These are phyloP conservation scores for Nemurella pictetii DNA, from an alignment of 2,888 invertebrate species.

Conservation along the genomic window DNA sequence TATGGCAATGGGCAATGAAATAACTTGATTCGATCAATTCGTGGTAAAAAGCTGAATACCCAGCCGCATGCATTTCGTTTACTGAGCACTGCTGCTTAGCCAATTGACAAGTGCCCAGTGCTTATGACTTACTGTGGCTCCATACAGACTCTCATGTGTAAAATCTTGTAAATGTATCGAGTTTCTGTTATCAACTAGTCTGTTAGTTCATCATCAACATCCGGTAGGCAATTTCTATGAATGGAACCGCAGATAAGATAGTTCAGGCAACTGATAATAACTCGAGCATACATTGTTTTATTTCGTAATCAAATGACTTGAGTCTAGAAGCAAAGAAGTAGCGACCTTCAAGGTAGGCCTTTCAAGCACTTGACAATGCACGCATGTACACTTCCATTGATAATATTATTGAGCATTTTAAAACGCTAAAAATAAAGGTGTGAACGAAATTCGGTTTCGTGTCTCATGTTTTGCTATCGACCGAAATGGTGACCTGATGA, in stretches of 20 bases:
- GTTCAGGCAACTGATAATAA: not conserved
- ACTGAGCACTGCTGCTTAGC: not conserved
- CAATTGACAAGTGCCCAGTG: not conserved
- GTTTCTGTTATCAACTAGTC: not conserved
- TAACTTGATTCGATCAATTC: no score
- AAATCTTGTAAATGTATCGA: not conserved
- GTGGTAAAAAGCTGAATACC: no score
- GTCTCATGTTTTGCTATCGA: not conserved
- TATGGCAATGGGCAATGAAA: no score
- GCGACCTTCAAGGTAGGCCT: not conserved
- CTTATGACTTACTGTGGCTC: not conserved
- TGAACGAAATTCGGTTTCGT: not conserved
- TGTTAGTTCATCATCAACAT: not conserved
- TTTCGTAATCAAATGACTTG: slow-evolving; percentile 1
- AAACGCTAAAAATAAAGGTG: not conserved
- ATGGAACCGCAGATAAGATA: not conserved
- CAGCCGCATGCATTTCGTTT: not conserved
- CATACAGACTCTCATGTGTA: not conserved
- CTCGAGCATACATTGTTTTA: slow-evolving; percentile 1
- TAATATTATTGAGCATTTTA: not conserved
- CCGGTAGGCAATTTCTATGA: slow-evolving; percentile 8
- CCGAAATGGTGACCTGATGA: not conserved
- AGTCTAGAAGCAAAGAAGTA: not conserved
- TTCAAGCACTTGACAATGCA: not conserved
- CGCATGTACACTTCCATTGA: not conserved